Base-by-base conservation (phyloP, 2,888 invertebrate species). In the Deladenus siricidicola region DNA sequence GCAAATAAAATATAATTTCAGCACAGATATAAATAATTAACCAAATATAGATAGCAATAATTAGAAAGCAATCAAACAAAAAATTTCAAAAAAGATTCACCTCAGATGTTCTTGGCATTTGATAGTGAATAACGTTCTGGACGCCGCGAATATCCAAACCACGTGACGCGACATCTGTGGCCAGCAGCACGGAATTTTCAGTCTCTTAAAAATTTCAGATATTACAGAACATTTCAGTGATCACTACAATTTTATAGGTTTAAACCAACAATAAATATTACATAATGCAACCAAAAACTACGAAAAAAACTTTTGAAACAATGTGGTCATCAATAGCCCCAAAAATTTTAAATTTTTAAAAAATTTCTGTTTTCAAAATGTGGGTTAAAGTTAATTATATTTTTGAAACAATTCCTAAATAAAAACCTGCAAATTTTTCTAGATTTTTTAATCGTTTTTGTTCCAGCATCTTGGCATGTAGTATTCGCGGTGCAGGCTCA, bases 91-190 rank as follows among this genome's bases (percentile, higher is more conserved):
- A 43, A 14, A 42, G 47, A 64, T 61, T 28, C 71, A 85, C 86
- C 83, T 96, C 94, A 8, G 89, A 88, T 0, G 93, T 93, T 72
- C 88, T 85, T 0, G 94, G 94, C 1, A 94, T 91, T 80, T 89
- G 93, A 82, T 93, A 98, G 80, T 98, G 98, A 65, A 98, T 84
- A 1, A 98, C 94, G 82, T 94, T 91, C 70, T 93, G 86, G 1
- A 98, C 87, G 71, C 86, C 85, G 0, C 90, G 89, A 72, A 98
- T 92, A 82, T 98, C 98, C 48, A 98, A 82, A 0, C 98, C 98
- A 60, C 98, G 84, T 0, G 98, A 93, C 0, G 98, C 96, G 4
- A 99, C 94, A 83, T 98, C 98, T 0, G 93, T 96, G 0, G 86
- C 85, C 2, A 96, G 87, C 62, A 98, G 85, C 6, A 98, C 79